Percentiles rank a stretch among this genome's conserved stretches.
These are phyloP conservation scores for Andrena chrysosceles DNA, from an alignment of 2,888 invertebrate species.

Conservation along the genomic window DNA sequence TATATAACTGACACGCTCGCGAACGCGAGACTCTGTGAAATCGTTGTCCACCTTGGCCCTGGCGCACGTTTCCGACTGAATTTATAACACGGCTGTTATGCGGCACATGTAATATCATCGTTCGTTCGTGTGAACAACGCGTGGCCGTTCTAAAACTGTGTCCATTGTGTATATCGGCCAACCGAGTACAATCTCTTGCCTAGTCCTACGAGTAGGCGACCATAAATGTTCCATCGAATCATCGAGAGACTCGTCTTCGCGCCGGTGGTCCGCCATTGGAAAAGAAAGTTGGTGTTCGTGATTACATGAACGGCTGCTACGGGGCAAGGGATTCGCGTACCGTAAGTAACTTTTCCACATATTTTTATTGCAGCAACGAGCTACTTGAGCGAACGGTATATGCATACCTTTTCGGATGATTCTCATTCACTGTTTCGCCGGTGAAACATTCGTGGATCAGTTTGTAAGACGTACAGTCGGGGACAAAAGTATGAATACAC, in stretches of 20 bases:
- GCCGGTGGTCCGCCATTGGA: constrained; percentile 80
- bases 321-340: constrained; percentile 68
- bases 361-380: neutral
- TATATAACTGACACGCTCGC: constrained; percentile 1
- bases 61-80: neutral
- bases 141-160: neutral
- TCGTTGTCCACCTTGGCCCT: constrained; percentile 28
- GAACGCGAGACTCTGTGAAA: constrained; percentile 31
- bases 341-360: constrained; percentile 63
- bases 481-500: no score
- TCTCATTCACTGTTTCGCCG: no score
- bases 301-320: constrained; percentile 79
- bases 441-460: no score
- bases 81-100: neutral
- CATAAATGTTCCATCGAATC: constrained; percentile 83
- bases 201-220: constrained; percentile 47
- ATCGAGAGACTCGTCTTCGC: constrained; percentile 78
- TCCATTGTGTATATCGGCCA: neutral
- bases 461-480: no score
- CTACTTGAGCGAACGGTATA: neutral
- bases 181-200: constrained; percentile 31
- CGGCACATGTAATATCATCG: neutral
- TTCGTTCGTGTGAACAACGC: constrained; percentile 8
- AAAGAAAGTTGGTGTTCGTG: constrained; percentile 83
- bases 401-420: neutral